Evolutionary conservation across 1,140 invertebrate genomes (phyloP).

Genomic region (Centruroides sculpturatus): DNA sequence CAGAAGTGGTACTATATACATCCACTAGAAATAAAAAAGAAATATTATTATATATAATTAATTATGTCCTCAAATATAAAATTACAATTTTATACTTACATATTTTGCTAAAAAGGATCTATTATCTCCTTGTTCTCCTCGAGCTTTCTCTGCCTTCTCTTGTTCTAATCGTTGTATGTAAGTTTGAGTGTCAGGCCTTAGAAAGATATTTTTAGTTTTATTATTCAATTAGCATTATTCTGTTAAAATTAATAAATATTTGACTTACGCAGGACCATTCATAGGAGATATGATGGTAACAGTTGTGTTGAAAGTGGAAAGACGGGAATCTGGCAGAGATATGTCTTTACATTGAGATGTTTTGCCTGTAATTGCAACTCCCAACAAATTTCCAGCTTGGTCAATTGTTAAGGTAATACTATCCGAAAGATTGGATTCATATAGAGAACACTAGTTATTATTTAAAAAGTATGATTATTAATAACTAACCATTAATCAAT

Average conservation of each 20-base stretch:
- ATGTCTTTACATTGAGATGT: conserved; percentile 12
- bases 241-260: neutral
- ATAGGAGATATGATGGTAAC: conserved; percentile 55
- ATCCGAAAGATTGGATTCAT: conserved; percentile 49
- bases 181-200: conserved; percentile 73
- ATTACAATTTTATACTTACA: conserved; percentile 45
- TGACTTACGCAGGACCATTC: conserved; percentile 52
- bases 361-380: conserved; percentile 40
- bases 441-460: conserved; percentile 39
- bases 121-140: conserved; percentile 80
- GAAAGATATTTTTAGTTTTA: neutral
- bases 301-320: conserved; percentile 47
- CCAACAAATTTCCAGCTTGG: conserved; percentile 50
- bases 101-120: conserved; percentile 93
- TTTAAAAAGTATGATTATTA: too few species aligned
- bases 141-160: conserved; percentile 74
- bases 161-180: conserved; percentile 83
- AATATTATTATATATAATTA: conserved; percentile 3
- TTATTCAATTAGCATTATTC: neutral
- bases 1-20: conserved; percentile 80
- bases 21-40: conserved; percentile 58
- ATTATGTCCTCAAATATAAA: neutral
- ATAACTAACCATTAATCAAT: too few species aligned
- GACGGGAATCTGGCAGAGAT: conserved; percentile 19
- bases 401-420: conserved; percentile 53